Evolutionary conservation across 2,797 vertebrate genomes (phyloP).

Genomic region (Rhodeus uyekii): DNA sequence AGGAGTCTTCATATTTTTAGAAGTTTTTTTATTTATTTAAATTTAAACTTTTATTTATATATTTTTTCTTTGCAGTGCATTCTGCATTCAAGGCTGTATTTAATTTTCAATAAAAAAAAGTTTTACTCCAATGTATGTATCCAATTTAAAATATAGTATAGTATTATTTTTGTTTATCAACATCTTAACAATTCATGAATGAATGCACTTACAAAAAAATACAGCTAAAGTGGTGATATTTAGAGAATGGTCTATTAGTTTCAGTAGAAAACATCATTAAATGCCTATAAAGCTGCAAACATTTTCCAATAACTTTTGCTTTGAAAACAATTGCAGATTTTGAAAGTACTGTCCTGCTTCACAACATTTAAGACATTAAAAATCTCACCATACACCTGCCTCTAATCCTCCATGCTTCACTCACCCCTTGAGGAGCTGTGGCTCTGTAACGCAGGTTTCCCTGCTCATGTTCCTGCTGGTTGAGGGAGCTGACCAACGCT

Average conservation of each 20-base stretch:
- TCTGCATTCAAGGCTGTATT: background rate
- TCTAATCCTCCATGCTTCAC: conserved; percentile 73
- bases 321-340: background rate
- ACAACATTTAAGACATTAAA: conserved; percentile 55
- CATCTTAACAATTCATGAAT: background rate
- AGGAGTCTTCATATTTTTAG: background rate
- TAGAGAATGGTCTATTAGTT: too few relatives aligned
- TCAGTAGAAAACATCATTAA: too few relatives aligned
- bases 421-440: conserved; percentile 75
- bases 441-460: conserved; percentile 78
- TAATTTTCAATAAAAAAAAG: background rate
- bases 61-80: background rate
- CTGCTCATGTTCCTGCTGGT: conserved; percentile 92
- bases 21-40: background rate
- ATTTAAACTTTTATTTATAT: background rate
- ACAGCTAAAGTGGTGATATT: background rate
- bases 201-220: background rate
- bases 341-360: background rate
- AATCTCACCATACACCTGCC: conserved; percentile 67
- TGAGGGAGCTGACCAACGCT: conserved; percentile 93
- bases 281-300: too few relatives aligned
- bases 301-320: background rate
- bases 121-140: too few relatives aligned
- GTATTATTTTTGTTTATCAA: background rate
- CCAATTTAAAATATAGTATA: too few relatives aligned